phyloP scores from a whole-genome alignment of 2,888 invertebrate genomes.

The Theodoxus fluviatilis region DNA sequence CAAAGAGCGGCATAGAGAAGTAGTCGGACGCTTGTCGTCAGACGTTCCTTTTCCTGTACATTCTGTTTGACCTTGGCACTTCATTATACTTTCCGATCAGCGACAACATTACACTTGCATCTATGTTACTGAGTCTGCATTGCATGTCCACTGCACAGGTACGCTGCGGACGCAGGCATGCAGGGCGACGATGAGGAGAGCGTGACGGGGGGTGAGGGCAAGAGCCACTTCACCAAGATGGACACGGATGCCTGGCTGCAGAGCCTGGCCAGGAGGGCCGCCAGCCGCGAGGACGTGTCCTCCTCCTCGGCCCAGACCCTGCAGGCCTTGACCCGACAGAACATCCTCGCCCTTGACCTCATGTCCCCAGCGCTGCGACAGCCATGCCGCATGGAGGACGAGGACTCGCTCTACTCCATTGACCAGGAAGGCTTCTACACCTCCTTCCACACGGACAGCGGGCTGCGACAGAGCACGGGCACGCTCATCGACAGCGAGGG shows the following conservation, averaged over 20 bases:
- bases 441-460: slow-evolving; percentile 95
- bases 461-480: slow-evolving; percentile 69
- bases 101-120: too few species aligned
- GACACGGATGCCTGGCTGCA: slow-evolving; percentile 56
- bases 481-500: slow-evolving; percentile 42
- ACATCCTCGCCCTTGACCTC: slow-evolving; percentile 51
- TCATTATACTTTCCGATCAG: too few species aligned
- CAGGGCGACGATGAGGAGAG: slow-evolving; percentile 43
- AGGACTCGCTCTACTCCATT: slow-evolving; percentile 84
- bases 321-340: slow-evolving; percentile 47
- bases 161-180: slow-evolving; percentile 48
- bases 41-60: too few species aligned
- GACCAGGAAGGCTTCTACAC: slow-evolving; percentile 98
- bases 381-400: slow-evolving; percentile 29
- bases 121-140: too few species aligned
- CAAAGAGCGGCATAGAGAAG: too few species aligned
- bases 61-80: too few species aligned
- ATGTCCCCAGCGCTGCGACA: slow-evolving; percentile 40
- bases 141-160: too few species aligned
- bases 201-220: slow-evolving; percentile 40
- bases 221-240: slow-evolving; percentile 41
- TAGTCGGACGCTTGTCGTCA: too few species aligned
- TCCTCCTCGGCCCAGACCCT: slow-evolving; percentile 42
- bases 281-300: slow-evolving; percentile 44
- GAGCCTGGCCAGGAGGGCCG: slow-evolving; percentile 49